Evolutionary conservation across 2,113 vertebrate species (phyloP).

Genomic region (Platichthys flesus): DNA sequence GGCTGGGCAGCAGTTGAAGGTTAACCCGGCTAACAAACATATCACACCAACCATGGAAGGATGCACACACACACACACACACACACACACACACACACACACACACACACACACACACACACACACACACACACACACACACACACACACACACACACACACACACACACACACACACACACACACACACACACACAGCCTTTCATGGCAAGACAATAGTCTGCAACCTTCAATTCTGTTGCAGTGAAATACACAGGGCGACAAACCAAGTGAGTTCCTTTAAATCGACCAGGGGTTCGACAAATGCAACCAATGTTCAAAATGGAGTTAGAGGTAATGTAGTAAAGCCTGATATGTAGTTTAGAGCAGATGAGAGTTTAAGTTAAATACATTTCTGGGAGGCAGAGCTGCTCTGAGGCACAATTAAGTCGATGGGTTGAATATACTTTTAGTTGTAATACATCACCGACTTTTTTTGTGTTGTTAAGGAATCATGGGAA

Average conservation of each 20-base stretch:
- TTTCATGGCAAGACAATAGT: constrained; percentile 58
- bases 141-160: constrained; percentile 20
- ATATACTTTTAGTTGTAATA: not conserved
- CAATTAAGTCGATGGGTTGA: not conserved
- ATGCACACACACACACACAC: constrained; percentile 25
- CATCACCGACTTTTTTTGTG: not conserved
- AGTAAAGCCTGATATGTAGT: not conserved
- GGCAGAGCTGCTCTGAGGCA: not conserved
- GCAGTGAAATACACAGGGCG: constrained; percentile 47
- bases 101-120: constrained; percentile 17
- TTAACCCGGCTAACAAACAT: constrained; percentile 75
- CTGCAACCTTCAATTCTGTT: constrained; percentile 59
- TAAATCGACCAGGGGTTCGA: not conserved
- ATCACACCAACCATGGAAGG: constrained; percentile 57
- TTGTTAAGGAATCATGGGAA: not conserved
- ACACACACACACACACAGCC: constrained; percentile 21
- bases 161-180: constrained; percentile 24
- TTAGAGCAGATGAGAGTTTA: not conserved
- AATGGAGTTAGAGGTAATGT: not conserved
- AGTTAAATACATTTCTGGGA: constrained; percentile 1
- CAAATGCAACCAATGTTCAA: not conserved
- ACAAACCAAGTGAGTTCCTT: constrained; percentile 37
- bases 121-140: constrained; percentile 21
- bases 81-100: constrained; percentile 25
- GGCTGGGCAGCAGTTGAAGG: constrained; percentile 77